Conservation (phyloP, 2,797 vertebrate genomes). For the Squalus acanthias region DNA sequence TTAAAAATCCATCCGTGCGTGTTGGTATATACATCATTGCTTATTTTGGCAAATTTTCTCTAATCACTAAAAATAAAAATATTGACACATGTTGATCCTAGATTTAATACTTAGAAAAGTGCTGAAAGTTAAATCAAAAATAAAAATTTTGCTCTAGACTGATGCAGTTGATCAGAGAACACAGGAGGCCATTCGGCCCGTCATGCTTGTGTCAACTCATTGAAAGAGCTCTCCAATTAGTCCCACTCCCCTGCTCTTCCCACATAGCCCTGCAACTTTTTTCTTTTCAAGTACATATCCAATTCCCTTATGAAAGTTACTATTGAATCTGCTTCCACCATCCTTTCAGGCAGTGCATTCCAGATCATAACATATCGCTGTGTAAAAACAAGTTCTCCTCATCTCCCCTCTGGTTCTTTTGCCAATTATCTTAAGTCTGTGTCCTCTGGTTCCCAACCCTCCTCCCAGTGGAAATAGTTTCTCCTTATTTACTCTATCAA, state of each 20-base stretch:
- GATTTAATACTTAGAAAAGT: neutral
- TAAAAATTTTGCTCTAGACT: neutral
- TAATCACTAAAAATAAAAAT: neutral
- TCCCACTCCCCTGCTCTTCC: neutral
- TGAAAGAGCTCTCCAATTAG: neutral
- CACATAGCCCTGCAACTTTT: neutral
- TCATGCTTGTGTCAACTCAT: neutral
- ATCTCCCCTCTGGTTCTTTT: neutral
- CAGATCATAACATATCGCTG: neutral
- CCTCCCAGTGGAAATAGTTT: neutral
- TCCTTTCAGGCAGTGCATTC: neutral
- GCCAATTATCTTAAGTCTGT: neutral
- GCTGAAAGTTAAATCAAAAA: neutral
- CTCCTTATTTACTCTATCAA: neutral
- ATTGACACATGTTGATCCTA: neutral
- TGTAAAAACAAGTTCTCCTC: no score
- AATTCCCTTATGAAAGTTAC: neutral
- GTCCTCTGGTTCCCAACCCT: neutral
- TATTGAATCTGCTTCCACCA: neutral
- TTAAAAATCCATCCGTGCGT: neutral
- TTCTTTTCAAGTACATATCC: neutral
- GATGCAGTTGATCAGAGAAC: neutral
- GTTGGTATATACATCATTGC: neutral
- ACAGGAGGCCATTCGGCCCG: neutral
- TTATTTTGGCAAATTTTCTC: neutral